Percentiles rank a stretch among this genome's conserved stretches.
Evolutionary conservation across 2,113 vertebrate genomes (phyloP).

Genomic region (Ginglymostoma cirratum): DNA sequence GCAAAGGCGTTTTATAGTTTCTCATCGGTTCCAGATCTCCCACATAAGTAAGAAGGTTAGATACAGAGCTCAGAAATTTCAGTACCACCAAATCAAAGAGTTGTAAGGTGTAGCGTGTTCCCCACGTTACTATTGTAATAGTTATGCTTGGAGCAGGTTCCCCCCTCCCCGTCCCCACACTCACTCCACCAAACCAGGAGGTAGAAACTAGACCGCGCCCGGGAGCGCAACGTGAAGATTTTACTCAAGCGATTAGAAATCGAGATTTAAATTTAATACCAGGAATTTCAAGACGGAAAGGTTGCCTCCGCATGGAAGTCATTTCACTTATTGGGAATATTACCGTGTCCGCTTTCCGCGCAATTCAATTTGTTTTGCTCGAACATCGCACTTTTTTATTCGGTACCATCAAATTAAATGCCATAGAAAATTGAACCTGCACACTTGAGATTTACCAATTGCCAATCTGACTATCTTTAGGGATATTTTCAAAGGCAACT

Average conservation of each 20-base stretch:
- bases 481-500: neutral
- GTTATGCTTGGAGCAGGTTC: neutral
- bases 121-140: neutral
- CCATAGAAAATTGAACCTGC: neutral
- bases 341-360: neutral
- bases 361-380: neutral
- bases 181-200: neutral
- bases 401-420: neutral
- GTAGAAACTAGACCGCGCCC: neutral
- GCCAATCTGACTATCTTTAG: neutral
- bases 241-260: neutral
- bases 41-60: neutral
- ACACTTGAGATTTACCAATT: neutral
- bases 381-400: neutral
- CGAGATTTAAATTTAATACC: neutral
- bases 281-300: neutral
- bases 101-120: neutral
- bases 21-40: neutral
- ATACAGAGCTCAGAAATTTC: neutral
- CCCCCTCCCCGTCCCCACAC: neutral
- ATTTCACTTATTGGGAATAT: neutral
- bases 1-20: neutral
- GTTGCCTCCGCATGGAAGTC: neutral
- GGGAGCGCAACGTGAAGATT: neutral
- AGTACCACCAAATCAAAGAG: neutral